Evolutionary conservation across 2,113 vertebrate genomes (phyloP), one percentile per base, ranked within the genome.

Genomic region (Bufo gargarizans): DNA sequence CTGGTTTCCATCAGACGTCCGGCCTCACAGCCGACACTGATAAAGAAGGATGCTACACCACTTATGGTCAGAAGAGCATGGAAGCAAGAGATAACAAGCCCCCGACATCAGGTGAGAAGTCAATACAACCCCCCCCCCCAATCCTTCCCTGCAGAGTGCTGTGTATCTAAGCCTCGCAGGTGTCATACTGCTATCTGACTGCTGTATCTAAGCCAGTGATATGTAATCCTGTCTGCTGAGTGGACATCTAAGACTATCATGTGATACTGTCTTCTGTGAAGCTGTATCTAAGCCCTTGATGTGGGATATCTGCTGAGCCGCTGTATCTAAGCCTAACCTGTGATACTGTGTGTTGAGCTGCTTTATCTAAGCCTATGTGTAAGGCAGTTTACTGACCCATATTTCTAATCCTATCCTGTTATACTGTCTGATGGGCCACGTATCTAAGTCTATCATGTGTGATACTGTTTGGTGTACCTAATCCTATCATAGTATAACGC

Each of bases 31-130:
- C 53, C 33, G 22, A 7, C 17, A 3, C 43, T 4, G 58, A 77
- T 2, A 77, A 84, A 56, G 81, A 84, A 0, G 43, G 10, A 1
- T 84, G 47, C 59, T 50, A 77, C 56, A 22, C 58, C 0, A 11
- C 79, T 1, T 55, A 63, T 16, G 47, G n/a, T 2, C 81, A 55
- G 59, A 88, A 47, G 47, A 12, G 9, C 0, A 3, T 58, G 1
- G 58, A 59, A 0, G 58, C 1, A 0, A 88, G 84, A 33, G 87
- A 88, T 55, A 53, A 19, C 55, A 88, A 84, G 14, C 47, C 80
- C 7, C 53, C 71, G 2, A 12, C 81, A 77, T 17, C 87, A 55
- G 72, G 87, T 88, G 19, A 88, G 87, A 22, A 1, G 9, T 43
- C 69, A 6, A 1, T 16, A 14, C 33, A 3, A 4, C 61, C 17